Evolutionary conservation across 2,888 invertebrate species (phyloP).

Genomic region (Drosophila merina): DNA sequence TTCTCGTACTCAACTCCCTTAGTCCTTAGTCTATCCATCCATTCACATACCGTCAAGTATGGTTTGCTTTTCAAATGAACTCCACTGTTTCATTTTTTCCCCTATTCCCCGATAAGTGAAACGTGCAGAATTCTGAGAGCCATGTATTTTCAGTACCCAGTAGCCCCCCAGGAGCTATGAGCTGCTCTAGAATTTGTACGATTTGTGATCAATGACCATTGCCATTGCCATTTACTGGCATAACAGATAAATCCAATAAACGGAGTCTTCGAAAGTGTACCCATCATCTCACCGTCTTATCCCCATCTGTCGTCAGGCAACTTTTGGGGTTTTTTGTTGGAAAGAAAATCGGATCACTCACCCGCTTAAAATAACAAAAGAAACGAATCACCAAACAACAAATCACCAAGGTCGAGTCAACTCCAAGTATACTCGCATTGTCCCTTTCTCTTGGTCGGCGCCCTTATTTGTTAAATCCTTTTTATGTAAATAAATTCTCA

Average conservation of each 20-base stretch:
- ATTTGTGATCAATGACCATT: constrained; percentile 60
- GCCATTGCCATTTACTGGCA: constrained; percentile 30
- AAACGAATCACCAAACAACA: constrained; percentile 51
- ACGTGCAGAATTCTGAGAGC: constrained; percentile 48
- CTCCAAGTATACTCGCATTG: constrained; percentile 33
- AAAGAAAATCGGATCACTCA: constrained; percentile 69
- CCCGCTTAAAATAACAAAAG: constrained; percentile 77
- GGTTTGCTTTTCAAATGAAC: constrained; percentile 58
- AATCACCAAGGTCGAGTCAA: constrained; percentile 58
- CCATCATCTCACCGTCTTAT: constrained; percentile 4
- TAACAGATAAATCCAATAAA: constrained; percentile 63
- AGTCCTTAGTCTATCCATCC: constrained; percentile 13
- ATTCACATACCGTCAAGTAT: constrained; percentile 19
- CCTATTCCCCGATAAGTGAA: constrained; percentile 27
- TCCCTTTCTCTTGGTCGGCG: constrained; percentile 28
- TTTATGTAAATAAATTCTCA: constrained; percentile 77
- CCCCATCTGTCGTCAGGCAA: constrained; percentile 56
- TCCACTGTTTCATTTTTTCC: constrained; percentile 8
- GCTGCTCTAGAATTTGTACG: constrained; percentile 26
- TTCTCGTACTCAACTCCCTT: neutral
- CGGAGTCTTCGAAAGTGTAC: constrained; percentile 5
- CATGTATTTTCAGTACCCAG: constrained; percentile 44
- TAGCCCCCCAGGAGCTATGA: neutral
- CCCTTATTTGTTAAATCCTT: constrained; percentile 75
- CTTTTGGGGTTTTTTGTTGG: constrained; percentile 10